These are phyloP conservation scores for Xyrauchen texanus DNA, from an alignment of 2,113 vertebrate species.

Conservation along the genomic window DNA sequence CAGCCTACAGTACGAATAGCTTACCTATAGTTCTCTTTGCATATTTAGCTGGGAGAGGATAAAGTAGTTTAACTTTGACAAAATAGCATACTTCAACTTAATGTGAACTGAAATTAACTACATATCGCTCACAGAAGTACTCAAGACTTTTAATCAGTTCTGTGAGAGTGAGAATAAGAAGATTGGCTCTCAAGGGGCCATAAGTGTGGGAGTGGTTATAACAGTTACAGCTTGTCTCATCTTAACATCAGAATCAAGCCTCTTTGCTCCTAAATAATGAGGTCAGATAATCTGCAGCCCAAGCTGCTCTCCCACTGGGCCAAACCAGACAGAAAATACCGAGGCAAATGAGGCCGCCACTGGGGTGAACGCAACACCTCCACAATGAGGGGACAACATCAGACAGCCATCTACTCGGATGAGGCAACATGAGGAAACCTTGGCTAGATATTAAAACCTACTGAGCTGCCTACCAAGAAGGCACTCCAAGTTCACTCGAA, in stretches of 20 bases:
- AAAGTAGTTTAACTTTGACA: no score
- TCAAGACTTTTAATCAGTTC: not conserved
- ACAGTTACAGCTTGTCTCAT: conserved; percentile 37
- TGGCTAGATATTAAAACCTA: not conserved
- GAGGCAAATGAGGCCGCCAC: conserved; percentile 34
- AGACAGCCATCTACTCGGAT: not conserved
- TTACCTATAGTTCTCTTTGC: no score
- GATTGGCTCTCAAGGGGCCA: not conserved
- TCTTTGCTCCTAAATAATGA: conserved; percentile 26
- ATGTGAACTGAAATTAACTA: not conserved
- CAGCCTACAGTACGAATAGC: no score
- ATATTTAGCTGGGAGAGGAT: no score
- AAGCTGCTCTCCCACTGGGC: conserved; percentile 47
- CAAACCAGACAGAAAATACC: conserved; percentile 52
- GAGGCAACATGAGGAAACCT: conserved; percentile 31
- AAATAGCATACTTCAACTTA: no score
- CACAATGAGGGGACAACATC: conserved; percentile 24
- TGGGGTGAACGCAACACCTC: conserved; percentile 20
- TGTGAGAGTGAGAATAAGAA: not conserved
- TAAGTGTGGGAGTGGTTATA: not conserved
- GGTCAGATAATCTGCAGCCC: conserved; percentile 44
- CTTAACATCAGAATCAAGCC: conserved; percentile 26
- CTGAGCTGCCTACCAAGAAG: not conserved
- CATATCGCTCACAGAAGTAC: not conserved
- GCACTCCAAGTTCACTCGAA: not conserved